A percentile compares a stretch with the other conserved stretches of the same genome.
Conservation (phyloP, 2,888 invertebrate species). For the Cheilosia scutellata region DNA sequence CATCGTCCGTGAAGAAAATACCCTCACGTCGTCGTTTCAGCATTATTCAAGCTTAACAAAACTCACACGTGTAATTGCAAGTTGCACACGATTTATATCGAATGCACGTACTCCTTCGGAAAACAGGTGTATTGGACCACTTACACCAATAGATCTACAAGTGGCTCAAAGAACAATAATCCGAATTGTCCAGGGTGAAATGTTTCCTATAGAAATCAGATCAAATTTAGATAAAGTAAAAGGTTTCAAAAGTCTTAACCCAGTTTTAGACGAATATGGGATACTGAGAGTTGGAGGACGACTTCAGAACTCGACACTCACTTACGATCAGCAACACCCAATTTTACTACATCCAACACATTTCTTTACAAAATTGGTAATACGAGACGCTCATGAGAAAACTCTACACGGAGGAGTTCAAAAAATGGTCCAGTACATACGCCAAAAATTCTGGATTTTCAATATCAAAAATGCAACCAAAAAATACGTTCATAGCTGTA, state of each 20-base stretch:
- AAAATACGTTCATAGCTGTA: constrained; percentile 28
- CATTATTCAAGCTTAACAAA: too few relatives aligned
- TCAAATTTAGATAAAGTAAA: not conserved
- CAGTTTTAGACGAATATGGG: not conserved
- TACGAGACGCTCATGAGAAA: not conserved
- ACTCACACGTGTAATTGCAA: too few relatives aligned
- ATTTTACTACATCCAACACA: not conserved
- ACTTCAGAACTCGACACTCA: not conserved
- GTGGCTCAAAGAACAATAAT: not conserved
- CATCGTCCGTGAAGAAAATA: too few relatives aligned
- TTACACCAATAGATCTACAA: too few relatives aligned
- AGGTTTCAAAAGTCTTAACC: not conserved
- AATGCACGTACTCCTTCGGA: too few relatives aligned
- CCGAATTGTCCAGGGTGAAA: not conserved
- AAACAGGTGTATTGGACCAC: too few relatives aligned
- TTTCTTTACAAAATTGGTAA: not conserved
- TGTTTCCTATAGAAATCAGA: not conserved
- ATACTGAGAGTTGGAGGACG: not conserved
- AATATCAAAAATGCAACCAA: not conserved
- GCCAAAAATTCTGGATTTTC: not conserved
- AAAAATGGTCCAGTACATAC: not conserved
- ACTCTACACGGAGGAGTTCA: not conserved
- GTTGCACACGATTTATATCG: too few relatives aligned
- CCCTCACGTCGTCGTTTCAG: too few relatives aligned
- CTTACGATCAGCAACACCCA: not conserved